A percentile compares a stretch with the other conserved stretches of the same genome.
Conservation (phyloP, 2,797 vertebrate species). For the Octomys mimax region DNA sequence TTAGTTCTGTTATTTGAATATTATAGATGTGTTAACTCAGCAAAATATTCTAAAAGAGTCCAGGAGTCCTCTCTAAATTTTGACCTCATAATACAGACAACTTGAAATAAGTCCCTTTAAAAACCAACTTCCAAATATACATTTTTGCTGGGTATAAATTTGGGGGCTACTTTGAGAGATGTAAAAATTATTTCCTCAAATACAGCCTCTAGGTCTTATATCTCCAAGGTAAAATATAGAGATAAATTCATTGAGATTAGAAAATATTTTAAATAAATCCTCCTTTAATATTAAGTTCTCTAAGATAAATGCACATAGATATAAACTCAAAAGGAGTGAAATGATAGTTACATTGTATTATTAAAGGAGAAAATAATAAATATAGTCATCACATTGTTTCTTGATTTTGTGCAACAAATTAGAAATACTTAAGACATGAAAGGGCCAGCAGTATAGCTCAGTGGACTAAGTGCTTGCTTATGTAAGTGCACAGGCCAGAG, state of each 20-base stretch:
- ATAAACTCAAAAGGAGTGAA: not conserved
- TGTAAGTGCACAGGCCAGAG: no score
- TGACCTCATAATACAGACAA: conserved; percentile 23
- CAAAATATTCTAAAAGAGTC: no score
- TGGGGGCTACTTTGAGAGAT: not conserved
- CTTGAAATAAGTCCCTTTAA: conserved; percentile 42
- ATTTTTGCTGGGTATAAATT: conserved; percentile 14
- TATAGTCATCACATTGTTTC: not conserved
- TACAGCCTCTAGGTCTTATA: not conserved
- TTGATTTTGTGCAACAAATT: conserved; percentile 7
- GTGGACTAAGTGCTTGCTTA: no score
- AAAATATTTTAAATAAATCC: not conserved
- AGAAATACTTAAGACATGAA: conserved; percentile 40
- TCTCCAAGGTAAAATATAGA: not conserved
- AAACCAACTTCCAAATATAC: conserved; percentile 29
- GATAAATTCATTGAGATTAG: not conserved
- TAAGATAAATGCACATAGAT: not conserved
- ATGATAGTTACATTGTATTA: not conserved
- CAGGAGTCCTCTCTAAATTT: not conserved
- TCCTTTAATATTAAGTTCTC: not conserved
- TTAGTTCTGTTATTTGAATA: no score
- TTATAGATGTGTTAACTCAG: no score
- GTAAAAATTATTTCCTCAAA: conserved; percentile 15
- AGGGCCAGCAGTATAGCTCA: not conserved
- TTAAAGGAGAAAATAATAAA: not conserved